Base-by-base conservation (phyloP, 2,797 vertebrate species). In the Lacerta bilineata region DNA sequence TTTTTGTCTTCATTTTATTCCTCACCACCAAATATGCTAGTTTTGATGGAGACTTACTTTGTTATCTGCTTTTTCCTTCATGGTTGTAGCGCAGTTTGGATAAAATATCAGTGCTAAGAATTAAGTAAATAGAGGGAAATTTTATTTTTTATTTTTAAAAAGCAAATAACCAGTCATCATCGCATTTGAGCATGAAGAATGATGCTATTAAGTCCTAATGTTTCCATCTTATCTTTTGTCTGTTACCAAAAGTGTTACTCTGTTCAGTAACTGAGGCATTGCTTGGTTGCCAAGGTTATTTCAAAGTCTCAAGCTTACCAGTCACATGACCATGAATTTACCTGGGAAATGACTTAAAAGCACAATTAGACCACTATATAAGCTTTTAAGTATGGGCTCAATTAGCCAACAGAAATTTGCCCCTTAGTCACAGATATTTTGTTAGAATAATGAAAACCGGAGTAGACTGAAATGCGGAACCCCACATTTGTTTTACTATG, bases 371-470 rank as follows among this genome's bases (percentile, higher is more conserved):
- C 41, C 41, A 80, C 39, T 80, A 55, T 4, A 87, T 93, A 91
- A 80, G 72, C 88, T 92, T 91, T 93, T 90, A 93, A 93, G 88
- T 87, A 78, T 33, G 41, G 89, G 68, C 83, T 83, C 41, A 46
- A 84, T 92, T 91, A 78, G 82, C 75, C 74, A 69, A 50, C 90
- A 91, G 83, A 93, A 92, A 90, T 13, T 43, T 15, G 0, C 89
- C 80, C 83, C 74, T 87, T 93, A 86, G 89, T 91, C 91, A 82
- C 90, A 86, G 89, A 1, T 79, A 85, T 87, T 91, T 8, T 77
- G 39, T 66, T 88, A 75, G 83, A 92, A 91, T 72, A n/a, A 86
- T 93, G 80, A 90, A 79, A 83, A 80, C 79, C 85, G 83, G 91
- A 90, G 89, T 91, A 87, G 27, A 46, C 66, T 84, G 43, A 90